A percentile compares a stretch with the other conserved stretches of the same genome.
These are phyloP conservation scores for Crocuta crocuta DNA, from an alignment of 2,113 vertebrate species.

Conservation along the genomic window DNA sequence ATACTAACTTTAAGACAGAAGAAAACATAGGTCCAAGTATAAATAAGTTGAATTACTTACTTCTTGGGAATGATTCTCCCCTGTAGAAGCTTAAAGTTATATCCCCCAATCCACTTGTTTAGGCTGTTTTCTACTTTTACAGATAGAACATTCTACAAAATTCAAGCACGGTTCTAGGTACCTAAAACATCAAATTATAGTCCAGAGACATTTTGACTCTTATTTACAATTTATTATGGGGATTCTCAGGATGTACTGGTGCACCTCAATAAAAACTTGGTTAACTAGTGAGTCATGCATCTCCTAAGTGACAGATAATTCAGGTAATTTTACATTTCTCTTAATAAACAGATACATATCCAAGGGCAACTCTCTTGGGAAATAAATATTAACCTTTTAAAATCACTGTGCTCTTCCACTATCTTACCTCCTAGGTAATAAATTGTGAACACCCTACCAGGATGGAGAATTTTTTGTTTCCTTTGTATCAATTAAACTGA, in stretches of 20 bases:
- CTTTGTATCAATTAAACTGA: not conserved
- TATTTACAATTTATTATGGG: not conserved
- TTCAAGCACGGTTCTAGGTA: not conserved
- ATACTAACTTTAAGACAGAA: not conserved
- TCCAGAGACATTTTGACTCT: not conserved
- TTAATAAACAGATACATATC: not conserved
- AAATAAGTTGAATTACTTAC: slow-evolving; percentile 9
- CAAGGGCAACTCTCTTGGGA: not conserved
- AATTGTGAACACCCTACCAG: fast-evolving
- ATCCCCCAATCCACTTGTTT: not conserved
- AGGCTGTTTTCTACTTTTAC: not conserved
- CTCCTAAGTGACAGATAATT: not conserved
- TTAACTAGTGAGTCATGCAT: not conserved
- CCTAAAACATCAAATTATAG: not conserved
- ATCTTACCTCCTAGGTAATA: not conserved
- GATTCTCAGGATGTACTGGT: not conserved
- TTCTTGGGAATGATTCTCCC: not conserved
- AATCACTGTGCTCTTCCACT: not conserved
- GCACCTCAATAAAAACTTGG: not conserved
- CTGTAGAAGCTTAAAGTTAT: not conserved
- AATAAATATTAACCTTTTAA: not conserved
- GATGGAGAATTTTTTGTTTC: not conserved
- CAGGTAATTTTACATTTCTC: not conserved
- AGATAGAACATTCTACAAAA: not conserved
- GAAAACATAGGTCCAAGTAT: not conserved